These are phyloP conservation scores for Medauroidea extradentata DNA, from an alignment of 1,140 invertebrate species.

Conservation along the genomic window DNA sequence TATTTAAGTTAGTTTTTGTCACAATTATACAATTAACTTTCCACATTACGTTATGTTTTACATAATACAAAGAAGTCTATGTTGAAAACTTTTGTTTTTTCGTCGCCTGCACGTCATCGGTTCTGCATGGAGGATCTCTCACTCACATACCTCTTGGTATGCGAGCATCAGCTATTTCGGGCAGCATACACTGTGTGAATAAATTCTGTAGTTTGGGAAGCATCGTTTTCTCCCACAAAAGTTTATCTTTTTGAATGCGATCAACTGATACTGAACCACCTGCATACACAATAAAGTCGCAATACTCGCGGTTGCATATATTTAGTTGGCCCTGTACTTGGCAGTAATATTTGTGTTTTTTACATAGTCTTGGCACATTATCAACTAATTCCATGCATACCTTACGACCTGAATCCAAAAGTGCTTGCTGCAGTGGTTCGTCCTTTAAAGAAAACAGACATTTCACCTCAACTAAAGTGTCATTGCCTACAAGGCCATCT, in stretches of 20 bases:
- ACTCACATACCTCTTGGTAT: not conserved
- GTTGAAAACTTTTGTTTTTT: no score
- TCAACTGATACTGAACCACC: no score
- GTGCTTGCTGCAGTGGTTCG: not conserved
- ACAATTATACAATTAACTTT: no score
- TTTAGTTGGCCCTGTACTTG: constrained; percentile 1
- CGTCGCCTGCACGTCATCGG: no score
- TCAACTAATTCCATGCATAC: not conserved
- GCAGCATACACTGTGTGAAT: not conserved
- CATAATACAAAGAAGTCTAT: no score
- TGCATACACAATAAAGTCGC: not conserved
- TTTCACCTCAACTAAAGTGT: constrained; percentile 27
- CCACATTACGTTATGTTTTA: no score
- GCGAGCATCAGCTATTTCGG: not conserved
- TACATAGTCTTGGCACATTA: not conserved
- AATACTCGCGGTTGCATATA: not conserved
- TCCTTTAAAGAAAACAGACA: constrained; percentile 9
- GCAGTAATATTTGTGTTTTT: not conserved
- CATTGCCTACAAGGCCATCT: constrained; percentile 21
- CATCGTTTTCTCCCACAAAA: not conserved
- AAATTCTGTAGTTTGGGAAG: constrained; percentile 11
- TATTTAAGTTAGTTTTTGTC: no score
- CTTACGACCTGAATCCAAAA: not conserved
- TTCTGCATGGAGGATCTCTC: constrained; percentile 3
- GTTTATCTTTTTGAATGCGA: not conserved